phyloP scores from a whole-genome alignment of 2,888 invertebrate genomes.

The Automeris io region DNA sequence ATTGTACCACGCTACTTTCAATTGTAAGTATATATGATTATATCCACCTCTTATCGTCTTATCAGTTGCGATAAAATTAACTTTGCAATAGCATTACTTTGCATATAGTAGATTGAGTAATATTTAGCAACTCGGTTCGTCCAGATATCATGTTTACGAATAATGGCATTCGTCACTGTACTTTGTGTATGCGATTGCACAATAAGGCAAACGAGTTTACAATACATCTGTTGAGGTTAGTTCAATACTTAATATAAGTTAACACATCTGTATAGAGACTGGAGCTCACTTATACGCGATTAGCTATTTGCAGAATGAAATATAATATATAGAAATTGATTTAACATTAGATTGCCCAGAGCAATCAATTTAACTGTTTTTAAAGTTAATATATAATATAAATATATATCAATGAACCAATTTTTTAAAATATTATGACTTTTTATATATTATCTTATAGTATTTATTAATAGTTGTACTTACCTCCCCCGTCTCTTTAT shows the following conservation, averaged over 20 bases:
- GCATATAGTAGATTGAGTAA: conserved; percentile 7
- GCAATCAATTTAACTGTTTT: no score
- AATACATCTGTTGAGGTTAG: conserved; percentile 7
- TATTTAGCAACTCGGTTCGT: conserved; percentile 7
- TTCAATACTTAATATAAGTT: conserved; percentile 6
- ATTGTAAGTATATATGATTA: background rate
- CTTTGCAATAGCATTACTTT: conserved; percentile 2
- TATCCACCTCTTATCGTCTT: conserved; percentile 3
- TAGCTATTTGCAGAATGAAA: no score
- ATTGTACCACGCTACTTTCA: background rate
- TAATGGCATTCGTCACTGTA: conserved; percentile 4
- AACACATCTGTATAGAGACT: conserved; percentile 6
- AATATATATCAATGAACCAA: no score
- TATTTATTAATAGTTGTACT: no score
- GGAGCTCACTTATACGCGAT: no score
- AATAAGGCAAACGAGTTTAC: conserved; percentile 15
- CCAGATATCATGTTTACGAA: conserved; percentile 11
- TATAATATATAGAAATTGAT: no score
- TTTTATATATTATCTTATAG: no score
- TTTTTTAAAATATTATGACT: no score
- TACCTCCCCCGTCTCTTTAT: no score
- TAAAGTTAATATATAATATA: no score
- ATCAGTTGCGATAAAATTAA: conserved; percentile 1
- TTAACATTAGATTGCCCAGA: no score
- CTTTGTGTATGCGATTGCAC: conserved; percentile 9